Conservation (phyloP, 2,113 vertebrate species). For the Corythoichthys haematopterus region DNA sequence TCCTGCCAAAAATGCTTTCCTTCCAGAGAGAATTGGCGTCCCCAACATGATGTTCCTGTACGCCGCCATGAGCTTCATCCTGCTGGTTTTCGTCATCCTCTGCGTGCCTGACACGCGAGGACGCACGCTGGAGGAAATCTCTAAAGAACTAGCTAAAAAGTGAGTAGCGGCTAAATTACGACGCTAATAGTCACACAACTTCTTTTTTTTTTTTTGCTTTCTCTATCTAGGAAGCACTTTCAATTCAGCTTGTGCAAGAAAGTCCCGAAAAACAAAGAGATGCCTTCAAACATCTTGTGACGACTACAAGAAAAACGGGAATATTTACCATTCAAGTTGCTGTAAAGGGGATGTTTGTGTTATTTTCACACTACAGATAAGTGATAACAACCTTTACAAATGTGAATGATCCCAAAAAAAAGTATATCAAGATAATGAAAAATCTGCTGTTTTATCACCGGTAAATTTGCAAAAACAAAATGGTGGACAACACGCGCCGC, state of each 20-base stretch:
- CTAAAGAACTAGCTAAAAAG: slow-evolving; percentile 84
- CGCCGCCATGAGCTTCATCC: slow-evolving; percentile 81
- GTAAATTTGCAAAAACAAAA: too few relatives aligned
- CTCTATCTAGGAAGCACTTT: slow-evolving; percentile 56
- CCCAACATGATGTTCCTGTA: slow-evolving; percentile 87
- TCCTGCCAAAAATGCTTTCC: background rate
- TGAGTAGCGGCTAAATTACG: slow-evolving; percentile 57
- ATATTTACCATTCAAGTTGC: too few relatives aligned
- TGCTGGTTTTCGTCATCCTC: slow-evolving; percentile 82
- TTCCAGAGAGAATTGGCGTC: slow-evolving; percentile 82
- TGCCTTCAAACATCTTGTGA: background rate
- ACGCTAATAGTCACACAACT: background rate
- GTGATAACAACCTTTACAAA: too few relatives aligned
- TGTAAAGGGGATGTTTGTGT: too few relatives aligned
- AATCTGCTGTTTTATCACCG: too few relatives aligned
- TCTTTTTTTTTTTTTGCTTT: slow-evolving; percentile 4
- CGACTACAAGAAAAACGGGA: background rate
- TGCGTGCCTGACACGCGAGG: slow-evolving; percentile 91
- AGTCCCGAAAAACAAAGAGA: slow-evolving; percentile 19
- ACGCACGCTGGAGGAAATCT: slow-evolving; percentile 88
- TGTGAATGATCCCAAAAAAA: too few relatives aligned
- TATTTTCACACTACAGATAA: too few relatives aligned
- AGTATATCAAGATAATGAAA: too few relatives aligned
- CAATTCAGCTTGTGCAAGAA: slow-evolving; percentile 43
- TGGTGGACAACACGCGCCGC: too few relatives aligned